Base-by-base conservation (phyloP, 2,888 invertebrate species). In the Troides oblongomaculatus region DNA sequence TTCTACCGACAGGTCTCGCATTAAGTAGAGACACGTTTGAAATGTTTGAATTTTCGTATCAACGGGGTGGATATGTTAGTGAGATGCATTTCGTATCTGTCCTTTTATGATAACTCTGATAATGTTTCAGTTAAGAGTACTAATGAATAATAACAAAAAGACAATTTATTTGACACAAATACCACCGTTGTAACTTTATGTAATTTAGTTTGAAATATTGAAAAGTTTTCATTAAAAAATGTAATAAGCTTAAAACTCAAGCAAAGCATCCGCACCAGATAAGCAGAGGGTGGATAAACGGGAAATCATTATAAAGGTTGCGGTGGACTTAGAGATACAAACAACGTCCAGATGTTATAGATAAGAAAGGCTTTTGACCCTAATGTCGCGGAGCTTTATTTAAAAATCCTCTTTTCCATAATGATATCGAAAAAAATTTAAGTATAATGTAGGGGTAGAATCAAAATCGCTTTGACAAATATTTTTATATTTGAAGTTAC, bases 341-440 rank as follows among this genome's bases (percentile, higher is more conserved):
- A 91, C 91, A 90, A 88, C 85, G 86, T 82, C 86, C 92, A 92
- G 91, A 90, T 92, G 92, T 89, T 80, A 83, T 85, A 89, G 92
- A 92, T 91, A 90, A 90, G 87, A 81, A 85, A 79, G 76, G 90
- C 87, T 88, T 89, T 90, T 89, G 87, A 85, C 82, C 85, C 85
- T 91, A 91, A 92, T 91, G 87, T 87, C 84, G 88, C 21, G 21
- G 36, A 56, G 23, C 23, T 58, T 12, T 58, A 53, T 53, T n/a
- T 8, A n/a, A 53, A 53, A n/a, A 18, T n/a, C 18, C 7, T 6
- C 1, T 53, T 53, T 53, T 0, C 6, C 4, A n/a, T n/a, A 53
- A 53, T n/a, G n/a, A 53, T 7, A 53, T 6, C 2, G 7, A 53
- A 53, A 53, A 53, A 46, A 46, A 53, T n/a, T 7, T 53, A 53